Conservation (phyloP, 2,888 invertebrate species). For the Meghimatium bilineatum region DNA sequence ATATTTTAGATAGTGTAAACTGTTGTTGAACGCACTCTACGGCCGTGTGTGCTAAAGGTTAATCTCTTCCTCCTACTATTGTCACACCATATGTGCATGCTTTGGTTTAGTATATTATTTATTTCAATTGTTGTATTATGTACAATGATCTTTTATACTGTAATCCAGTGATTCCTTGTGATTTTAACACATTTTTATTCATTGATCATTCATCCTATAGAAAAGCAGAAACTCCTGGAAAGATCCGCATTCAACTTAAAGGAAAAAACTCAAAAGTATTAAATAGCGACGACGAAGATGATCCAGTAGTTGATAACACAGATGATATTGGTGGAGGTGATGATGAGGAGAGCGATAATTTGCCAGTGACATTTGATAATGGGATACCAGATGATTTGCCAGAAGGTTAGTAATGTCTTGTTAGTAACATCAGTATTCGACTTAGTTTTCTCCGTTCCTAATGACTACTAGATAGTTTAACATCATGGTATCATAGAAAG, state of each 20-base stretch:
- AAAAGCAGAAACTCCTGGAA: slow-evolving; percentile 42
- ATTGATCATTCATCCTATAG: slow-evolving; percentile 18
- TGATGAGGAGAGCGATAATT: not conserved
- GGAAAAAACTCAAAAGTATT: slow-evolving; percentile 27
- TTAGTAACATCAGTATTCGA: not conserved
- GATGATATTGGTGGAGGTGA: slow-evolving; percentile 12
- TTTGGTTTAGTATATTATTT: no score
- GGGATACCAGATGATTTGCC: slow-evolving; percentile 47
- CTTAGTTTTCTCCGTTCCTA: not conserved
- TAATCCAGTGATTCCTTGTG: not conserved
- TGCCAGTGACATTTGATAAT: slow-evolving; percentile 19
- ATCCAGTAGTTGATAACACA: not conserved
- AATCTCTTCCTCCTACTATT: no score
- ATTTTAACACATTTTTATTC: no score
- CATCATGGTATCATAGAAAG: no score
- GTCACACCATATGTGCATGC: no score
- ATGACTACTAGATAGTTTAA: not conserved
- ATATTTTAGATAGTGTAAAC: no score
- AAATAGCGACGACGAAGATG: slow-evolving; percentile 36
- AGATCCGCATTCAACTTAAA: slow-evolving; percentile 32
- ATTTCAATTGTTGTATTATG: not conserved
- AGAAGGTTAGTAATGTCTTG: slow-evolving; percentile 45
- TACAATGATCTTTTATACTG: not conserved
- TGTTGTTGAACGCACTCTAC: no score
- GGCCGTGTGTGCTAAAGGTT: no score